A percentile compares a stretch with the other conserved stretches of the same genome.
Conservation (phyloP, 2,797 vertebrate species). For the Margarornis squamiger region DNA sequence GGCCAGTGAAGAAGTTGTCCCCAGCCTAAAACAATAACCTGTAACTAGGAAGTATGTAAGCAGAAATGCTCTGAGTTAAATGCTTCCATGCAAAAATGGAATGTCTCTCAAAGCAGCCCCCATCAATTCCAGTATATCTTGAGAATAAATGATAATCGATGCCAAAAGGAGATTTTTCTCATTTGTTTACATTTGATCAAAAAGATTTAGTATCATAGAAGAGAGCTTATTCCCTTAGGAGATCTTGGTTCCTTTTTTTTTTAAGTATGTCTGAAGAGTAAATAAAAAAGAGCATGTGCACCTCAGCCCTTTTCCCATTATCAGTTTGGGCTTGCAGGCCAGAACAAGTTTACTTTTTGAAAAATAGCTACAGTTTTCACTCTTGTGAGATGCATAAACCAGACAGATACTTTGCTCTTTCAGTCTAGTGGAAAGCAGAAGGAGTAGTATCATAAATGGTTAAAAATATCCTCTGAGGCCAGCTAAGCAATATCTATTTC, state of each 20-base stretch:
- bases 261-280: not conserved
- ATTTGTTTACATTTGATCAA: not conserved
- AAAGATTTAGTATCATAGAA: not conserved
- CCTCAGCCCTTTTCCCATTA: not conserved
- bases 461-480: not conserved
- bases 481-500: not conserved
- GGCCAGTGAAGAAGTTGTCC: not conserved
- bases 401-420: not conserved
- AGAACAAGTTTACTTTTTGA: not conserved
- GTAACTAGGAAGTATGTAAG: not conserved
- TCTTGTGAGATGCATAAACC: not conserved
- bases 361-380: not conserved
- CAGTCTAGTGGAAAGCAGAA: not conserved
- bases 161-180: not conserved
- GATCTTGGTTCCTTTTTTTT: not conserved
- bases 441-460: not conserved
- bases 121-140: not conserved
- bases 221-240: not conserved
- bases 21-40: not conserved
- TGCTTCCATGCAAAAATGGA: not conserved
- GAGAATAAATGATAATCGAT: not conserved
- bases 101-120: not conserved
- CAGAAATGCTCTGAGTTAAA: not conserved
- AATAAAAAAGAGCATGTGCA: not conserved
- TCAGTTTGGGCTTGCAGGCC: not conserved